These are phyloP conservation scores for Sebastes oblongus DNA, from an alignment of 2,797 vertebrate species.

Conservation along the genomic window DNA sequence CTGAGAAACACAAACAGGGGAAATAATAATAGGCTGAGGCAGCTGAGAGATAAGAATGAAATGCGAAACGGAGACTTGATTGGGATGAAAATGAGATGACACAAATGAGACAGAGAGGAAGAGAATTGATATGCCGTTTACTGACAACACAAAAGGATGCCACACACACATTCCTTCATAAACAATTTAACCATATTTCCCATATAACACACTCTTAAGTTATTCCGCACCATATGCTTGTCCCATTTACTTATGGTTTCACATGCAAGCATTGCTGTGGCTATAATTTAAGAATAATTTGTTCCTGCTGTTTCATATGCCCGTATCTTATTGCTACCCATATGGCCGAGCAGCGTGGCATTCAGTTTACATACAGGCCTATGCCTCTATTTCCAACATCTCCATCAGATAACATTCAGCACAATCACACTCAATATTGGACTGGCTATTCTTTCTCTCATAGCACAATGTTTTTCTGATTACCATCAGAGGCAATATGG, in stretches of 20 bases:
- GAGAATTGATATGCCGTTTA: conserved; percentile 51
- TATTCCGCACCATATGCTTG: conserved; percentile 72
- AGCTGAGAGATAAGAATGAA: conserved; percentile 57
- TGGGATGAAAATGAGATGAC: conserved; percentile 70
- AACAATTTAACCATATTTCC: conserved; percentile 63
- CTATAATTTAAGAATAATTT: conserved; percentile 80
- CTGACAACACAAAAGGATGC: conserved; percentile 55
- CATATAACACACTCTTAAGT: conserved; percentile 62
- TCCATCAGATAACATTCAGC: conserved; percentile 79
- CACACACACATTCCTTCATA: conserved; percentile 62
- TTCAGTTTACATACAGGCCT: conserved; percentile 67
- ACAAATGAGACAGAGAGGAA: conserved; percentile 66
- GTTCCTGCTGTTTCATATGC: conserved; percentile 76
- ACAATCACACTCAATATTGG: conserved; percentile 76
- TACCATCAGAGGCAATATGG: conserved; percentile 75
- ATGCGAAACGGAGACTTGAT: conserved; percentile 71
- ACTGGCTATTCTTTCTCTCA: conserved; percentile 69
- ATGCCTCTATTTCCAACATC: conserved; percentile 66
- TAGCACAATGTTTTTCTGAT: conserved; percentile 73
- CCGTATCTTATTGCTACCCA: conserved; percentile 68
- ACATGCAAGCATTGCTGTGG: conserved; percentile 53
- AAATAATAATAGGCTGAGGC: conserved; percentile 60
- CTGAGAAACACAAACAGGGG: conserved; percentile 48
- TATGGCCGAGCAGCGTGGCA: conserved; percentile 69
- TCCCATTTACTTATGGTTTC: conserved; percentile 66